Conservation (phyloP, 2,888 invertebrate species). For the Punctoribates punctum region DNA sequence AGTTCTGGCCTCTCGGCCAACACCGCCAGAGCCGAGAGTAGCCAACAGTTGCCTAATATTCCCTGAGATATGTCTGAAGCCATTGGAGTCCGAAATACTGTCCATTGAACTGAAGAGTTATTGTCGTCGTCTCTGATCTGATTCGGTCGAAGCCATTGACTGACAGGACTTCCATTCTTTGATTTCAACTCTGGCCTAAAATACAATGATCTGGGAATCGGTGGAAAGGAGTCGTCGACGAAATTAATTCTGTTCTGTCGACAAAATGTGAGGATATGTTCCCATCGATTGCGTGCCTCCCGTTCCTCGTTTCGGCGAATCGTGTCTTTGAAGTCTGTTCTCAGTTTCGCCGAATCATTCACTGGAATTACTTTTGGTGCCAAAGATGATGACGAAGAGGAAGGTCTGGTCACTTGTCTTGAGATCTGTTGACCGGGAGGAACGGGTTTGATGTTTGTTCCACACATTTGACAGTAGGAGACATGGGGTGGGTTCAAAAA, state of each 20-base stretch:
- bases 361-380: too few relatives aligned
- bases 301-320: constrained; percentile 76
- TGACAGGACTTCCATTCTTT: constrained; percentile 54
- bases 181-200: neutral
- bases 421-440: too few relatives aligned
- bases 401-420: too few relatives aligned
- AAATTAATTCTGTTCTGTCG: constrained; percentile 69
- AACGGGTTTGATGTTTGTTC: too few relatives aligned
- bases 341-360: neutral
- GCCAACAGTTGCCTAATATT: constrained; percentile 95
- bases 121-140: constrained; percentile 70
- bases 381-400: too few relatives aligned
- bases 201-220: constrained; percentile 73
- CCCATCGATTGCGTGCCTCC: constrained; percentile 83
- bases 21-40: constrained; percentile 90
- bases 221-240: constrained; percentile 91
- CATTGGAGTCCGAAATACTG: constrained; percentile 83
- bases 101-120: constrained; percentile 66
- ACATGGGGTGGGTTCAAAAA: too few relatives aligned
- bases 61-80: constrained; percentile 96
- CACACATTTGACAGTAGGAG: too few relatives aligned
- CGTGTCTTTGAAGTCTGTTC: constrained; percentile 64
- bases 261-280: constrained; percentile 83
- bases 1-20: constrained; percentile 90
- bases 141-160: constrained; percentile 81